Evolutionary conservation across 2,888 invertebrate genomes (phyloP).

Genomic region (Sinelater perroti): DNA sequence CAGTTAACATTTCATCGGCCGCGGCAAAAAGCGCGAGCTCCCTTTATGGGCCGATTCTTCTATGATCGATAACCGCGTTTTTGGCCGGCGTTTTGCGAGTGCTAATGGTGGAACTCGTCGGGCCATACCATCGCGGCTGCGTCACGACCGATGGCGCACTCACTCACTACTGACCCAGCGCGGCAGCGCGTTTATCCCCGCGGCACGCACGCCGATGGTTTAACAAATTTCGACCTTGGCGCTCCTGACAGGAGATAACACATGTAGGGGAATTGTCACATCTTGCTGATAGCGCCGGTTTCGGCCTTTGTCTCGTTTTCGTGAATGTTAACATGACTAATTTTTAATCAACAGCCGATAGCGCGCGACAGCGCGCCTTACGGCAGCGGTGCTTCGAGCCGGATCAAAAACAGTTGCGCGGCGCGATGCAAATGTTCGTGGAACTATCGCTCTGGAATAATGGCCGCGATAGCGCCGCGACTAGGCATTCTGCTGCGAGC

Average conservation of each 20-base stretch:
- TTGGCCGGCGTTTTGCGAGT: background rate
- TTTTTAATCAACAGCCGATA: too few relatives aligned
- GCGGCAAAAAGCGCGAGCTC: conserved; percentile 19
- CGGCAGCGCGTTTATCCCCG: conserved; percentile 17
- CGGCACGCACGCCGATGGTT: conserved; percentile 12
- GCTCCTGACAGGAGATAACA: conserved; percentile 15
- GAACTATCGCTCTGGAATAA: conserved; percentile 6
- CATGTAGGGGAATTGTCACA: conserved; percentile 21
- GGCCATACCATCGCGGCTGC: too few relatives aligned
- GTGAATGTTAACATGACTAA: conserved; percentile 1
- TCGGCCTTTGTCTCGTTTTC: background rate
- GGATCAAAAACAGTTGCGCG: background rate
- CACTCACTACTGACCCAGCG: too few relatives aligned
- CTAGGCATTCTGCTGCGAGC: background rate
- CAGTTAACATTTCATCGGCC: conserved; percentile 30
- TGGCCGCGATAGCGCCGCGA: background rate
- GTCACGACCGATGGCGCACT: too few relatives aligned
- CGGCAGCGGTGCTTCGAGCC: too few relatives aligned
- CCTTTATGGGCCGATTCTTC: conserved; percentile 17
- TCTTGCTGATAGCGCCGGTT: background rate
- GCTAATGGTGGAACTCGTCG: too few relatives aligned
- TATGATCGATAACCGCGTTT: conserved; percentile 20
- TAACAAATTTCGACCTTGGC: conserved; percentile 26
- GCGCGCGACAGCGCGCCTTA: too few relatives aligned
- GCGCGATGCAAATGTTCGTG: conserved; percentile 6